Evolutionary conservation across 2,113 vertebrate species (phyloP).

Genomic region (Xiphorhynchus elegans): DNA sequence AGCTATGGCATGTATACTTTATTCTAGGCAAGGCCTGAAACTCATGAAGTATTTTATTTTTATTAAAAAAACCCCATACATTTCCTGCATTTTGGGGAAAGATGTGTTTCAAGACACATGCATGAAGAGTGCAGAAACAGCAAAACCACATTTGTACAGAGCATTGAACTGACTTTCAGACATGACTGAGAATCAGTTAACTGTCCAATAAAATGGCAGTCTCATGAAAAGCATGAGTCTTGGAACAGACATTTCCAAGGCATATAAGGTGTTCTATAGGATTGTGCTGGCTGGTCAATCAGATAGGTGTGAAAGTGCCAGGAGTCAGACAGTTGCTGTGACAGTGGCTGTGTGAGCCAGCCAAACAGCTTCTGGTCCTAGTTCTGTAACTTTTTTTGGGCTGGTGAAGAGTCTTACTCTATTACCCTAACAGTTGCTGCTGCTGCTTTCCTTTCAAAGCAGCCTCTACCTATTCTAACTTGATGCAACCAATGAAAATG

Average conservation of each 20-base stretch:
- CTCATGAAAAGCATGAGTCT: background rate
- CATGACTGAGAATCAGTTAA: background rate
- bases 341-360: background rate
- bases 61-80: fast-evolving
- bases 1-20: background rate
- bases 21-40: background rate
- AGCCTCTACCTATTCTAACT: background rate
- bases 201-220: background rate
- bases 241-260: background rate
- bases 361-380: background rate
- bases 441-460: background rate
- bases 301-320: background rate
- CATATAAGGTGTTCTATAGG: background rate
- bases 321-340: background rate
- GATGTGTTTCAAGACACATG: background rate
- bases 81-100: background rate
- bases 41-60: background rate
- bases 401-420: background rate
- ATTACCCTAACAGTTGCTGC: background rate
- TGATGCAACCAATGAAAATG: background rate
- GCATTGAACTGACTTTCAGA: background rate
- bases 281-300: background rate
- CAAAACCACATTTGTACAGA: background rate
- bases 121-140: background rate
- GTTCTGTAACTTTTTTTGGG: background rate